A percentile compares a stretch with the other conserved stretches of the same genome.
Conservation (phyloP, 2,797 vertebrate species). For the Benthosema pterotum region DNA sequence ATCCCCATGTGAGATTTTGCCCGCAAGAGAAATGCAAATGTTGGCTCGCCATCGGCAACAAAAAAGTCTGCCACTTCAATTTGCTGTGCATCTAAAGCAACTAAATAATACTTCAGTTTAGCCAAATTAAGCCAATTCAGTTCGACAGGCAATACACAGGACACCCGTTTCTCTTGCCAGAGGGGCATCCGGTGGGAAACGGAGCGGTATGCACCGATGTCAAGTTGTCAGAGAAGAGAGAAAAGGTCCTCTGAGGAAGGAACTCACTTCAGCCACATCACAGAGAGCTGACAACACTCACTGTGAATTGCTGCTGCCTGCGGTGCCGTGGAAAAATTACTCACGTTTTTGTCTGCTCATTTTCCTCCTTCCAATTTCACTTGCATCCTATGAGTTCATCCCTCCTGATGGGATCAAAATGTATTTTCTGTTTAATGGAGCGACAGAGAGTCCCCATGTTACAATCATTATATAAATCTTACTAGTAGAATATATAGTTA, state of each 20-base stretch:
- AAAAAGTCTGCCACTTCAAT: slow-evolving; percentile 21
- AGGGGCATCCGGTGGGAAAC: slow-evolving; percentile 4
- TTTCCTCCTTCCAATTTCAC: no score
- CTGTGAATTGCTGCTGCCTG: slow-evolving; percentile 1
- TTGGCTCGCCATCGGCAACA: slow-evolving; percentile 23
- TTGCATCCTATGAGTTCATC: no score
- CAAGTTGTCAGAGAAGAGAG: neutral
- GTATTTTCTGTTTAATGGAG: no score
- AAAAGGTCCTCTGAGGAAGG: slow-evolving; percentile 1
- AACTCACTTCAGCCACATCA: slow-evolving; percentile 11
- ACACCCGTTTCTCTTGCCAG: slow-evolving; percentile 39
- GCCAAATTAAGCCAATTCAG: slow-evolving; percentile 12
- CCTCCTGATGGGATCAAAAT: no score
- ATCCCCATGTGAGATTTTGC: slow-evolving; percentile 6
- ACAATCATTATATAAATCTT: no score
- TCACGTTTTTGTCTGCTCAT: no score
- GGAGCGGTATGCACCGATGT: neutral
- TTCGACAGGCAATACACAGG: slow-evolving; percentile 13
- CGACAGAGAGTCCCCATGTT: no score
- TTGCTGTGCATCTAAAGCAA: slow-evolving; percentile 2
- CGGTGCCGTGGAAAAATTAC: no score
- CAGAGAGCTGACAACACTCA: slow-evolving; percentile 17
- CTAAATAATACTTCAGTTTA: slow-evolving; percentile 21
- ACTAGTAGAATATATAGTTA: no score
- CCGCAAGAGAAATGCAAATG: slow-evolving; percentile 9